phyloP scores from a whole-genome alignment of 2,888 invertebrate genomes.

The Dolichopus griseipennis region DNA sequence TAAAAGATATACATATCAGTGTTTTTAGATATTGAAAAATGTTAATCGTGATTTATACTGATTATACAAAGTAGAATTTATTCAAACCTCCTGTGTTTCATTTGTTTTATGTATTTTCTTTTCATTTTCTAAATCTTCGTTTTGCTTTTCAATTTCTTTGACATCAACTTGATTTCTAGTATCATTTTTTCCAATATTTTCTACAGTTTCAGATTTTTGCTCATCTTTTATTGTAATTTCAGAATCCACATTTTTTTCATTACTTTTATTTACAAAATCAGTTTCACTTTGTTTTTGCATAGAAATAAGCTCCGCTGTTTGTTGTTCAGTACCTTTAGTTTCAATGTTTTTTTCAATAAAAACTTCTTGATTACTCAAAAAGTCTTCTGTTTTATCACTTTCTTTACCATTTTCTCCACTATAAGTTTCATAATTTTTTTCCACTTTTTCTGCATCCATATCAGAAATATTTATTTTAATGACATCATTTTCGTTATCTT shows the following conservation, averaged over 20 bases:
- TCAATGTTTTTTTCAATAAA: slow-evolving; percentile 21
- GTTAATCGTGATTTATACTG: too few species aligned
- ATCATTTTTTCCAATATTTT: slow-evolving; percentile 15
- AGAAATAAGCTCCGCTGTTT: too few species aligned
- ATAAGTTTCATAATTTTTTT: slow-evolving; percentile 22
- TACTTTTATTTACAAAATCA: slow-evolving; percentile 9
- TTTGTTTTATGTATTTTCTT: too few species aligned
- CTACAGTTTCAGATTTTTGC: too few species aligned
- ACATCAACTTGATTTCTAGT: slow-evolving; percentile 14
- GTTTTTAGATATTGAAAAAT: too few species aligned
- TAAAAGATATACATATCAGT: too few species aligned
- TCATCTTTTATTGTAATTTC: not conserved
- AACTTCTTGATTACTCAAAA: slow-evolving; percentile 12
- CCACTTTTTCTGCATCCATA: slow-evolving; percentile 21
- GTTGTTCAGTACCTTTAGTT: slow-evolving; percentile 21
- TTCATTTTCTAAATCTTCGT: not conserved
- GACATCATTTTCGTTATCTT: slow-evolving; percentile 14
- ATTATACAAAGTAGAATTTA: too few species aligned
- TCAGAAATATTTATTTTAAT: slow-evolving; percentile 15
- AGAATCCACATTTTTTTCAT: slow-evolving; percentile 14
- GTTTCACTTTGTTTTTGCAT: too few species aligned
- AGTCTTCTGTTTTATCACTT: slow-evolving; percentile 19
- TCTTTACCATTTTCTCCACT: slow-evolving; percentile 19
- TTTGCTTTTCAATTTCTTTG: slow-evolving; percentile 13
- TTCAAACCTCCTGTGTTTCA: too few species aligned